Evolutionary conservation across 2,888 invertebrate genomes (phyloP), one percentile per base, ranked within the genome.

Genomic region (Drosophila crucigera): DNA sequence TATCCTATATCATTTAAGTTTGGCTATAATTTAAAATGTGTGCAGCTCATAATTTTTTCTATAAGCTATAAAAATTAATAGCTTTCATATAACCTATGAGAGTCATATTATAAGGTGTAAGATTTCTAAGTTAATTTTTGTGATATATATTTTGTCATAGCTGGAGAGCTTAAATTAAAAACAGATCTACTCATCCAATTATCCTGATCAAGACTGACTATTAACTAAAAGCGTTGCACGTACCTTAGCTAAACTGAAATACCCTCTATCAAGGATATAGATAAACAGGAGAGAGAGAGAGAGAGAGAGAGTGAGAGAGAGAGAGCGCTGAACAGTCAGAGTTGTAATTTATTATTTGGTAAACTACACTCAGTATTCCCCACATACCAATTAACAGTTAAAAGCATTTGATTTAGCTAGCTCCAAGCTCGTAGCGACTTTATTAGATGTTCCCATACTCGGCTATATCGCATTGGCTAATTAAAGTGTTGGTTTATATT

Each of bases 341-440:
- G 73, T 30, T 52, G 84, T 87, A 87, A 89, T 89, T 89, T 85
- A 89, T 89, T 85, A 66, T 75, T 84, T 68, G 82, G 41, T 53
- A 49, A 50, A 43, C 67, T 49, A 19, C 11, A 37, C 49, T 30
- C 19, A 33, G 37, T 82, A 82, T 80, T 87, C 90, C 88, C 90
- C 82, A 73, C 60, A 76, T 73, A 78, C 78, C 84, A 89, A 83
- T 89, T 83, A 82, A 80, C 89, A 81, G 89, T 91, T 87, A 89
- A 89, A 78, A 80, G 76, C 81, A 82, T 90, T 90, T 82, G 82
- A 83, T 83, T 79, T 83, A 80, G 77, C 68, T 64, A 19, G 43
- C 49, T 41, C 55, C 31, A 56, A 28, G 30, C 67, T 50, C 16
- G 81, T 64, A 87, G 84, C 82, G 82, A 87, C 87, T 84, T 84